These are phyloP conservation scores for Typhlichthys subterraneus DNA, from an alignment of 2,797 vertebrate genomes.

Conservation along the genomic window DNA sequence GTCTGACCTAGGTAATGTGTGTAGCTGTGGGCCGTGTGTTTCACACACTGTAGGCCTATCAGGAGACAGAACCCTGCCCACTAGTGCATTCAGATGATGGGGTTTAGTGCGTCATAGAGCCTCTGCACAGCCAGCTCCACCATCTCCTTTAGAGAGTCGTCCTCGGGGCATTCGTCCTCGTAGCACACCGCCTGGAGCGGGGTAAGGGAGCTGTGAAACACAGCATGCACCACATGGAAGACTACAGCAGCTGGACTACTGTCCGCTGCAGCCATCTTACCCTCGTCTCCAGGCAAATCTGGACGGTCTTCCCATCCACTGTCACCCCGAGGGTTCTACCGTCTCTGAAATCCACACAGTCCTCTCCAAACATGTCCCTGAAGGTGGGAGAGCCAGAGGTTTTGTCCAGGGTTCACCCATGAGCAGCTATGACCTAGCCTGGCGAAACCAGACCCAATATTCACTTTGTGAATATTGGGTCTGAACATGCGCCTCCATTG, in stretches of 20 bases:
- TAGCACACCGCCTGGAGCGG: constrained; percentile 79
- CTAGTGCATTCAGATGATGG: constrained; percentile 63
- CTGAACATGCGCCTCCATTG: no score
- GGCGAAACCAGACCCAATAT: no score
- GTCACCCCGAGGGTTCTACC: constrained; percentile 80
- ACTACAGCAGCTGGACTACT: not conserved
- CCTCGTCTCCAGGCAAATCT: constrained; percentile 74
- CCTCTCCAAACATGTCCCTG: constrained; percentile 93
- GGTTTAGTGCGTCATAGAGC: constrained; percentile 87
- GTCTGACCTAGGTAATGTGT: not conserved
- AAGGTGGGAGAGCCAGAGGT: not conserved
- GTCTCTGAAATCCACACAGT: constrained; percentile 84
- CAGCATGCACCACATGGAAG: not conserved
- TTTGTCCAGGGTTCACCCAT: not conserved
- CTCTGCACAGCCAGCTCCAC: constrained; percentile 89
- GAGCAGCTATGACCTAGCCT: no score
- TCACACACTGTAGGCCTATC: no score
- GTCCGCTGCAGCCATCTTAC: constrained; percentile 43
- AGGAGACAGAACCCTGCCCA: no score
- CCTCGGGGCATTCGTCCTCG: constrained; percentile 86
- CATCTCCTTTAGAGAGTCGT: constrained; percentile 90
- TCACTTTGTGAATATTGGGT: no score
- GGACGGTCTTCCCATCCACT: constrained; percentile 85
- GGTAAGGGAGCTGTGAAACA: not conserved
- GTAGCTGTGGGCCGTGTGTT: not conserved